phyloP scores from a whole-genome alignment of 2,888 invertebrate genomes.

The Cephus pygmeus region DNA sequence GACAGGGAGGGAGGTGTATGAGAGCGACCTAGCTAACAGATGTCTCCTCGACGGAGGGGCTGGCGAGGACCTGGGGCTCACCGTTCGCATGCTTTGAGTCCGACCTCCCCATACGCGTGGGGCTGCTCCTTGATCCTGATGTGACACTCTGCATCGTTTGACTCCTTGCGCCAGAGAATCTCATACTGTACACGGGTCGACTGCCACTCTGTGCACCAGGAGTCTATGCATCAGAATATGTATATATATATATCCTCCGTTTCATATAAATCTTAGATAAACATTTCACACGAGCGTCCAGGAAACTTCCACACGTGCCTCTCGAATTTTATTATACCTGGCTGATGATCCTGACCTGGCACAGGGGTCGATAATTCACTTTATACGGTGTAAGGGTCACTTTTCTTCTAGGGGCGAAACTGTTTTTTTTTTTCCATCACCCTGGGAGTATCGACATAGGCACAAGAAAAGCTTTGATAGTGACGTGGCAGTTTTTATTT shows the following conservation, averaged over 20 bases:
- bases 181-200: slow-evolving; percentile 67
- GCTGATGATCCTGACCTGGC: neutral
- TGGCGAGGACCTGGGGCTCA: slow-evolving; percentile 53
- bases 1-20: slow-evolving; percentile 51
- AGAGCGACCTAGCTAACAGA: slow-evolving; percentile 58
- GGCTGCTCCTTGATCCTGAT: slow-evolving; percentile 60
- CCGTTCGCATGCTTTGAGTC: slow-evolving; percentile 54
- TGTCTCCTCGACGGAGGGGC: slow-evolving; percentile 59
- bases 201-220: slow-evolving; percentile 45
- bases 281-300: neutral
- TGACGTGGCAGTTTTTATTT: neutral
- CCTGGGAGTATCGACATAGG: neutral
- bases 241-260: neutral
- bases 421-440: neutral
- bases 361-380: neutral
- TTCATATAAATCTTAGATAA: neutral
- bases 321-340: neutral
- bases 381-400: neutral
- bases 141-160: slow-evolving; percentile 70
- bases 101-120: slow-evolving; percentile 45
- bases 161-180: slow-evolving; percentile 66
- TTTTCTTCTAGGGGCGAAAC: neutral
- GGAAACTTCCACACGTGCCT: neutral
- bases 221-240: neutral
- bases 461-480: neutral